A percentile compares a stretch with the other conserved stretches of the same genome.
Conservation (phyloP, 2,888 invertebrate genomes). For the Stegana nigrithorax region DNA sequence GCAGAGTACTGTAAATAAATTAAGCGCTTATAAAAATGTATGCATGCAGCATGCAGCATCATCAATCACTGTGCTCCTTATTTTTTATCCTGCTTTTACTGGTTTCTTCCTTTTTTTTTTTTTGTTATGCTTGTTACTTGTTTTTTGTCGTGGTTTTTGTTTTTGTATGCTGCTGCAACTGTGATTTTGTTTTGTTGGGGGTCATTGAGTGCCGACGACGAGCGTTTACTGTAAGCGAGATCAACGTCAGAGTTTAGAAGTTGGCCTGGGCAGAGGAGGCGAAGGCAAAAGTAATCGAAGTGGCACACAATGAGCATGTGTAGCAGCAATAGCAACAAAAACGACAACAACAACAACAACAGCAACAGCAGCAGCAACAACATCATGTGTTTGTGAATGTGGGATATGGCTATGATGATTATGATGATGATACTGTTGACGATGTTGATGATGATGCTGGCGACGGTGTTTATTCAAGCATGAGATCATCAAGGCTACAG, state of each 20-base stretch:
- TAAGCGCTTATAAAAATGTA: constrained; percentile 7
- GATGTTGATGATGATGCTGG: constrained; percentile 14
- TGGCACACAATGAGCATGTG: not conserved
- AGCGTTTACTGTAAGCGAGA: too few species aligned
- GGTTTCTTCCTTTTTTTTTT: not conserved
- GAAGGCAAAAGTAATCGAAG: not conserved
- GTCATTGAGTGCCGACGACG: not conserved
- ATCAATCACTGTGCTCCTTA: constrained; percentile 45
- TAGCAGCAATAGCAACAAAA: not conserved
- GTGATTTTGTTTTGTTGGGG: not conserved
- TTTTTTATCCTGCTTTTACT: constrained; percentile 16
- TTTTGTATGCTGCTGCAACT: too few species aligned
- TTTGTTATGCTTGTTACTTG: too few species aligned
- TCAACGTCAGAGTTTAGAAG: not conserved
- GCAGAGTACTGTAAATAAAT: not conserved
- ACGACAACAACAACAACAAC: too few species aligned
- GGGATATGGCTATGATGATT: not conserved
- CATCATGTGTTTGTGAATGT: too few species aligned
- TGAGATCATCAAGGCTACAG: constrained; percentile 50
- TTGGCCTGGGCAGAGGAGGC: not conserved
- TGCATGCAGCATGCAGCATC: constrained; percentile 28
- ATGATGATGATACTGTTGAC: not conserved
- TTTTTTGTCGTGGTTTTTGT: too few species aligned
- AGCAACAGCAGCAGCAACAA: too few species aligned
- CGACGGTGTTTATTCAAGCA: constrained; percentile 43